phyloP scores from a whole-genome alignment of 2,797 vertebrate species.

The Strix occidentalis region DNA sequence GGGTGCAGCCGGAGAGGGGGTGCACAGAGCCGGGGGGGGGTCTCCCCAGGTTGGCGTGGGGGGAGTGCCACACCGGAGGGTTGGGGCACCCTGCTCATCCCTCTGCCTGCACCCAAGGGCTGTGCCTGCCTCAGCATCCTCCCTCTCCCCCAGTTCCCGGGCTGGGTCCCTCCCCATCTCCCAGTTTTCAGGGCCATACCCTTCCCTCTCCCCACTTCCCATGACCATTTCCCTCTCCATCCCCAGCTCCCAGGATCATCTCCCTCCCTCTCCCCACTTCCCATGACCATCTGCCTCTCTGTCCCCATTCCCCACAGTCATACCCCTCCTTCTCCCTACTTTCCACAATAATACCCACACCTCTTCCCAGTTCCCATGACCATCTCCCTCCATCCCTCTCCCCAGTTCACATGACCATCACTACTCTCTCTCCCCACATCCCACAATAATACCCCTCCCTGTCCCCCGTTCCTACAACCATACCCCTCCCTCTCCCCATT shows the following conservation, averaged over 20 bases:
- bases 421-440: background rate
- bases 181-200: background rate
- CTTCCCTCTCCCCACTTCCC: background rate
- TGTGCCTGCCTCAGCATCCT: background rate
- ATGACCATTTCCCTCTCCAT: background rate
- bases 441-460: background rate
- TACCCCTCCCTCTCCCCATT: background rate
- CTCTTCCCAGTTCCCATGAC: background rate
- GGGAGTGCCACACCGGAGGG: no score
- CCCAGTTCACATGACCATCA: background rate
- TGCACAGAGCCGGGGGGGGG: background rate
- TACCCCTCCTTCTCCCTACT: no score
- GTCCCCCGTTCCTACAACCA: no score
- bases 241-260: background rate
- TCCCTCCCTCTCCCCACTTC: background rate
- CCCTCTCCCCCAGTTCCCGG: background rate
- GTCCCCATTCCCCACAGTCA: background rate
- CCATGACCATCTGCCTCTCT: background rate
- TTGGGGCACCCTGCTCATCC: background rate
- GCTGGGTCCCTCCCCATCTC: background rate
- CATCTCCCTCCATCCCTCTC: background rate
- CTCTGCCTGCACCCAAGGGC: background rate
- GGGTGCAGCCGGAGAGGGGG: no score
- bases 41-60: no score
- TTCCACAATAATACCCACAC: background rate